Percentiles rank a stretch among this genome's conserved stretches.
Conservation (phyloP, 2,113 vertebrate genomes). For the Prunella himalayana region DNA sequence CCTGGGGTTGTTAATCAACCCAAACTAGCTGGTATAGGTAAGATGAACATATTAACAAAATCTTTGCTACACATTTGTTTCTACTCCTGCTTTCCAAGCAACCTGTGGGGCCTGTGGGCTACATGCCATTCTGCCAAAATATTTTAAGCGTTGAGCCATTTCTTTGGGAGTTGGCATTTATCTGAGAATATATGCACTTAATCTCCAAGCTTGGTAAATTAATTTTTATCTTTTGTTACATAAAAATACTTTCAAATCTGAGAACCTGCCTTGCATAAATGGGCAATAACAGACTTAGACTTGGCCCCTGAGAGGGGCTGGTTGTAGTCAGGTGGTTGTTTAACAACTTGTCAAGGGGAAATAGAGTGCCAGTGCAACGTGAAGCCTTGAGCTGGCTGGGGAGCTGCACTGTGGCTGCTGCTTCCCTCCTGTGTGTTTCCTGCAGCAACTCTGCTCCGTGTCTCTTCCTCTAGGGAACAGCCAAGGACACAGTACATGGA, state of each 20-base stretch:
- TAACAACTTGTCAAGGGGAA: not conserved
- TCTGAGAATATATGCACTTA: not conserved
- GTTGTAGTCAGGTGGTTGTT: not conserved
- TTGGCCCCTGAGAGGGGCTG: not conserved
- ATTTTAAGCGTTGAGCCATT: not conserved
- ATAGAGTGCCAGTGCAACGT: not conserved
- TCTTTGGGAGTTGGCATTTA: not conserved
- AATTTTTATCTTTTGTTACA: not conserved
- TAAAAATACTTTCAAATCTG: not conserved
- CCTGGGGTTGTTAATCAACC: not conserved
- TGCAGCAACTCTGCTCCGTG: not conserved
- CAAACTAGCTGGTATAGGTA: not conserved
- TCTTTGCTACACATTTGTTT: not conserved
- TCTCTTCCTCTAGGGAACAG: accelerated
- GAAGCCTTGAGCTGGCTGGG: not conserved
- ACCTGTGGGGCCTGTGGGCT: not conserved
- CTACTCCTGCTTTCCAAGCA: not conserved
- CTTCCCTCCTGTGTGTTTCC: not conserved
- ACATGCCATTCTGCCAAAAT: not conserved
- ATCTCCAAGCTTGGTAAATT: not conserved
- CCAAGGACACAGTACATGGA: not conserved
- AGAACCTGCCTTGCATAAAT: not conserved
- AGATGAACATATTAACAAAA: not conserved
- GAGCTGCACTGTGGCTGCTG: not conserved
- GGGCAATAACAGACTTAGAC: not conserved